Percentiles rank a stretch among this genome's conserved stretches.
Evolutionary conservation across 2,888 invertebrate species (phyloP).

Genomic region (Drosophila melanocephala): DNA sequence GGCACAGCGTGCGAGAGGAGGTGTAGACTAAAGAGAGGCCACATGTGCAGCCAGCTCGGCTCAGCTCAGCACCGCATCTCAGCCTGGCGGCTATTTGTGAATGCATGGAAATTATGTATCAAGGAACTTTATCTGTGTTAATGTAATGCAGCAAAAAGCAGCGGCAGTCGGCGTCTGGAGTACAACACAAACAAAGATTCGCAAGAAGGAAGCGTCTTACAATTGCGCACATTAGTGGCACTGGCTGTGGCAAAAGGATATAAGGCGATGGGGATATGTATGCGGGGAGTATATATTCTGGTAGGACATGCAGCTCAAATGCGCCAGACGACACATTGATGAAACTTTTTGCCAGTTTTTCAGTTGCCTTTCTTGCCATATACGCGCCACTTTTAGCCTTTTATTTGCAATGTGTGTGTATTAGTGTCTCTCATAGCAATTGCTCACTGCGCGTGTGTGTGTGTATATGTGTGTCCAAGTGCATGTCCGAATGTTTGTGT

Average conservation of each 20-base stretch:
- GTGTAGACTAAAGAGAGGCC: constrained; percentile 17
- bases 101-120: constrained; percentile 78
- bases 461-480: constrained; percentile 16
- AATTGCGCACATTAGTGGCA: constrained; percentile 76
- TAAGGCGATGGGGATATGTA: constrained; percentile 6
- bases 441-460: not conserved
- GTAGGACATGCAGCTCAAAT: constrained; percentile 38
- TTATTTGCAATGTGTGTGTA: constrained; percentile 46
- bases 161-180: constrained; percentile 40
- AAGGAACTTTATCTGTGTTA: constrained; percentile 83
- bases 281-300: constrained; percentile 10
- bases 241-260: constrained; percentile 31
- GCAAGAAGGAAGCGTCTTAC: constrained; percentile 52
- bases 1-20: constrained; percentile 55
- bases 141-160: constrained; percentile 80
- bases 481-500: constrained; percentile 22
- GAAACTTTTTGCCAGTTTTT: constrained; percentile 62
- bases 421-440: constrained; percentile 25
- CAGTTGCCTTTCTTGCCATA: constrained; percentile 29
- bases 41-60: constrained; percentile 57
- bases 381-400: constrained; percentile 47
- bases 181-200: constrained; percentile 57
- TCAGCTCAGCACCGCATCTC: constrained; percentile 11
- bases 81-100: constrained; percentile 61
- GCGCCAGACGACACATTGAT: constrained; percentile 64